phyloP scores from a whole-genome alignment of 2,113 vertebrate species.

The Ahaetulla prasina region DNA sequence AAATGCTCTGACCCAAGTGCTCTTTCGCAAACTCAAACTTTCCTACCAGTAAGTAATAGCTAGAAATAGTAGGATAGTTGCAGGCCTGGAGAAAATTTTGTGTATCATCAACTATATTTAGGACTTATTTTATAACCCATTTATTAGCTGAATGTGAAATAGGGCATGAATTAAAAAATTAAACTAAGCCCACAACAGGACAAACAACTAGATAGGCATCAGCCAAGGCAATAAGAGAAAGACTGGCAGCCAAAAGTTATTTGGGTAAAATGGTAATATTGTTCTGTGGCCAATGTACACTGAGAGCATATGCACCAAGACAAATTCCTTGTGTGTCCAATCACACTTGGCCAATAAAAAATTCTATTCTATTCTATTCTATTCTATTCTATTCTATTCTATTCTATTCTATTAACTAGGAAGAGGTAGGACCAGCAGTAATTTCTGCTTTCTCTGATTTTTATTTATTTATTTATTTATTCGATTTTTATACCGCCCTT shows the following conservation, averaged over 20 bases:
- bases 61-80: not conserved
- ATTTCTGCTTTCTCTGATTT: not conserved
- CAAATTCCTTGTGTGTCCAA: too few species aligned
- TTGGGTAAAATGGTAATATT: not conserved
- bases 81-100: not conserved
- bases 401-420: too few species aligned
- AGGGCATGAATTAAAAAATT: not conserved
- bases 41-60: not conserved
- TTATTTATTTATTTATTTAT: too few species aligned
- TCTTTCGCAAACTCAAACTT: slow-evolving; percentile 6
- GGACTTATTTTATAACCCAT: not conserved
- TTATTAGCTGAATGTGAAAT: slow-evolving; percentile 4
- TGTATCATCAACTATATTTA: slow-evolving; percentile 7
- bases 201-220: not conserved
- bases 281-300: not conserved
- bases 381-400: too few species aligned
- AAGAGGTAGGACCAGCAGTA: not conserved
- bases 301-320: too few species aligned
- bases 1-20: not conserved
- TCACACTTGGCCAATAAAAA: too few species aligned
- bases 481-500: too few species aligned
- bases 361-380: too few species aligned
- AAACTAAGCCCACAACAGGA: not conserved
- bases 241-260: not conserved
- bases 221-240: not conserved